Base-by-base conservation (phyloP, 2,888 invertebrate genomes). In the Proisotoma minuta region DNA sequence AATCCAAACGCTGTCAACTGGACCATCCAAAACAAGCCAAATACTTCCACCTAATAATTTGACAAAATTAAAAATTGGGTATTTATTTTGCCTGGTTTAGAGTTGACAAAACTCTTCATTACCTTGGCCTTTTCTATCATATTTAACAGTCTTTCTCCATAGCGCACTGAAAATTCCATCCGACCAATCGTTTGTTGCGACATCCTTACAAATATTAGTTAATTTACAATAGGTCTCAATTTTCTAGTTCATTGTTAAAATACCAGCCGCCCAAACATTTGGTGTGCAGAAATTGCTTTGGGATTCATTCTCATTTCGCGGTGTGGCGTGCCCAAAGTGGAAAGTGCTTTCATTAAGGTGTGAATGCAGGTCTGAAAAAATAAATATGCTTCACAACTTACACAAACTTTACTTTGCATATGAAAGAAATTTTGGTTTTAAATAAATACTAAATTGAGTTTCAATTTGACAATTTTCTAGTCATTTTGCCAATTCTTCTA, bases 251-350 rank as follows among this genome's bases (percentile, higher is more conserved):
- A 10, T 10, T 34, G 15, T n/a, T n/a, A 10, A 34, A 34, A 34
- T 34, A 34, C 34, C n/a, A n/a, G n/a, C 18, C 51, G 22, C 0
- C 97, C 97, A 77, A 97, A 97, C 97, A 97, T 97, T 82, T 97
- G 96, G 0, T 95, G 87, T 0, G 96, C 91, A 15, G 96, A 96
- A 75, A 97, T 96, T 43, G 43, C 43, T 80, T 97, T 97, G 0
- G 97, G 97, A 79, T 97, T 97, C 96, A 97, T 96, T 70, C 96
- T 82, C 93, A 96, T 93, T 82, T 97, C 96, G 71, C 89, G 87
- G 78, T 96, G 95, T 2, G 81, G 82, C 43, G 88, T 84, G 43
- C 92, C 95, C 76, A 87, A 87, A 75, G 90, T 87, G 0, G 92
- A 88, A 72, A 97, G 81, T 1, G 95, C 86, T 76, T 87, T 89